Evolutionary conservation across 2,797 vertebrate species (phyloP).

Genomic region (Lacerta viridis): DNA sequence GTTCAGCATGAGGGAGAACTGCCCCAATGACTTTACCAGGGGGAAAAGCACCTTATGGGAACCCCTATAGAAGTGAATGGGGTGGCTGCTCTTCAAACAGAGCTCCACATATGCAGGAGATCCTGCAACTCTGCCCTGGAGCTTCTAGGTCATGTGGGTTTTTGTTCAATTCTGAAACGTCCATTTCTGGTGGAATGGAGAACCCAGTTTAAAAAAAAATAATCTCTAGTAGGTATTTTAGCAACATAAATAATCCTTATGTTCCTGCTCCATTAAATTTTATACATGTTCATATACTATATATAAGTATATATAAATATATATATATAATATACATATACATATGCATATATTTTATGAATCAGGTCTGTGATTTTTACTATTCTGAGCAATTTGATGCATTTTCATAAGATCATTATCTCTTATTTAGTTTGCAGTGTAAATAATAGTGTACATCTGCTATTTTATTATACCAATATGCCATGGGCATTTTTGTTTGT

Average conservation of each 20-base stretch:
- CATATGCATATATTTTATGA: slow-evolving; percentile 66
- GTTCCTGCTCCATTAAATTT: slow-evolving; percentile 32
- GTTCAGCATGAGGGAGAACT: background rate
- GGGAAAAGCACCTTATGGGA: background rate
- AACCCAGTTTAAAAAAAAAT: slow-evolving; percentile 16
- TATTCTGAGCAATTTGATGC: slow-evolving; percentile 55
- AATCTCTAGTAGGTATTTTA: background rate
- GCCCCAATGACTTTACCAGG: background rate
- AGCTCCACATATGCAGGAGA: background rate
- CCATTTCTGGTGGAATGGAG: background rate
- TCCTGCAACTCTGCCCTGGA: background rate
- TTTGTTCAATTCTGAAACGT: slow-evolving; percentile 1
- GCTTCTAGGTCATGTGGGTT: background rate
- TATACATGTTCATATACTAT: slow-evolving; percentile 44
- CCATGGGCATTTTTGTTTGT: slow-evolving; percentile 72
- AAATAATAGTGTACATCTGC: slow-evolving; percentile 77
- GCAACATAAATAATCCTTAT: slow-evolving; percentile 3
- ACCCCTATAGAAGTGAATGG: background rate
- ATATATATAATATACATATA: slow-evolving; percentile 44
- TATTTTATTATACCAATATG: slow-evolving; percentile 75
- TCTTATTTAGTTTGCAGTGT: slow-evolving; percentile 74
- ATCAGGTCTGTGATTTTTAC: slow-evolving; percentile 73
- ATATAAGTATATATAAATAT: slow-evolving; percentile 51
- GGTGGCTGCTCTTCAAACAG: background rate
- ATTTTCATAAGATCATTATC: slow-evolving; percentile 69